A percentile compares a stretch with the other conserved stretches of the same genome.
Conservation (phyloP, 1,140 invertebrate species). For the Carcinoscorpius rotundicauda region DNA sequence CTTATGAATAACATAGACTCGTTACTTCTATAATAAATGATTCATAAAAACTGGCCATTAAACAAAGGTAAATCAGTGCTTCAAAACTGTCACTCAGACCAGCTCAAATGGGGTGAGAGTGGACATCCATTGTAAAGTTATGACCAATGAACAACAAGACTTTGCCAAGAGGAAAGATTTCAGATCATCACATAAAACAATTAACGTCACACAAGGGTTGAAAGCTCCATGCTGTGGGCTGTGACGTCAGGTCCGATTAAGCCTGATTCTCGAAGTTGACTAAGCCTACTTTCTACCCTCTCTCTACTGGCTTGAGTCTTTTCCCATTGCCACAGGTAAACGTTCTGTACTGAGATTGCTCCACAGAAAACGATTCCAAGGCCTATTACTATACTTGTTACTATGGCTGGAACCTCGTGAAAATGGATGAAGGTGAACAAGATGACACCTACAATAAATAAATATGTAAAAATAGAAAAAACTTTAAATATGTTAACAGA, state of each 20-base stretch:
- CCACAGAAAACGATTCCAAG: constrained; percentile 82
- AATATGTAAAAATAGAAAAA: neutral
- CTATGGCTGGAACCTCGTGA: constrained; percentile 76
- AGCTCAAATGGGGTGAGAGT: too few relatives aligned
- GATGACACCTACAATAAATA: constrained; percentile 60
- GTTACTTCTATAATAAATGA: too few relatives aligned
- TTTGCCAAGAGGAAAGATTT: too few relatives aligned
- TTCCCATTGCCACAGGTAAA: constrained; percentile 81
- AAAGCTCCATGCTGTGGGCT: constrained; percentile 19
- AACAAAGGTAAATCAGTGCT: too few relatives aligned
- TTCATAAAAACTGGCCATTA: too few relatives aligned
- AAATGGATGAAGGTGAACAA: constrained; percentile 85
- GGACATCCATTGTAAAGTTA: too few relatives aligned
- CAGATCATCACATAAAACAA: too few relatives aligned
- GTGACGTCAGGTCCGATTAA: constrained; percentile 1
- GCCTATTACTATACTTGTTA: constrained; percentile 75
- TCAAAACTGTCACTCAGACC: too few relatives aligned
- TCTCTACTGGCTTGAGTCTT: constrained; percentile 27
- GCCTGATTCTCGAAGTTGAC: constrained; percentile 16
- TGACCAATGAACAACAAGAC: too few relatives aligned
- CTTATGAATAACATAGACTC: too few relatives aligned
- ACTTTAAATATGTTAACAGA: too few relatives aligned
- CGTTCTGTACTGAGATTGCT: constrained; percentile 83
- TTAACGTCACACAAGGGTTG: constrained; percentile 21
- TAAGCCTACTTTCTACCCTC: constrained; percentile 24